Evolutionary conservation across 2,888 invertebrate species (phyloP), one percentile per base, ranked within the genome.

Genomic region (Nephrotoma flavescens): DNA sequence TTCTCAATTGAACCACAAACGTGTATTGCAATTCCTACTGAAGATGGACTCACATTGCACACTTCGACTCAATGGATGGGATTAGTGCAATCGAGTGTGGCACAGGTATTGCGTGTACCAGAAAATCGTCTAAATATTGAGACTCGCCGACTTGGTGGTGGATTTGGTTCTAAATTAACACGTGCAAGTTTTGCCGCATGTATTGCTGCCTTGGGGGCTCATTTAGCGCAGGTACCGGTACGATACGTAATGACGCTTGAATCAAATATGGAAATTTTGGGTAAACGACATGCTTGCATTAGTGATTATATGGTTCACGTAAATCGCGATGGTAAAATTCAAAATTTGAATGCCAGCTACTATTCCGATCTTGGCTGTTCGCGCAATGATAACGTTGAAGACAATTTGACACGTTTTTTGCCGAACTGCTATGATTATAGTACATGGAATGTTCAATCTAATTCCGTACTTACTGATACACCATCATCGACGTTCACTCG

Each of bases 91-190:
- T 89, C 92, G 42, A 92, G 93, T 6, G 90, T 95, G 41, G 92
- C 94, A 0, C 89, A 91, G 45, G 91, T 92, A 44, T 91, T 95
- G 3, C 92, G 91, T 15, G 89, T 94, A 9, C 93, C 93, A 7
- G 91, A 92, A n/a, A 94, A 85, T 89, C 93, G 95, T 85, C 91
- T 95, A 5, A 94, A 94, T 88, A 91, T 95, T 0, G 91, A 92
- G 19, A 94, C 95, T 0, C 92, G 94, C 87, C 92, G 96, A 87
- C 89, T 95, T 0, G 96, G 96, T 0, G 96, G 97, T 11, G 95
- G 91, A 0, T 97, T 95, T 90, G 97, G 97, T 0, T 93, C 92
- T 0, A 97, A 97, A 90, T 94, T 95, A 52, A 93, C 94, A 0
- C 93, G 96, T n/a, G 92, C 94, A 1, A 89, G 92, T 1, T 91